phyloP scores from a whole-genome alignment of 1,140 invertebrate genomes.

The Trinorchestia longiramus region DNA sequence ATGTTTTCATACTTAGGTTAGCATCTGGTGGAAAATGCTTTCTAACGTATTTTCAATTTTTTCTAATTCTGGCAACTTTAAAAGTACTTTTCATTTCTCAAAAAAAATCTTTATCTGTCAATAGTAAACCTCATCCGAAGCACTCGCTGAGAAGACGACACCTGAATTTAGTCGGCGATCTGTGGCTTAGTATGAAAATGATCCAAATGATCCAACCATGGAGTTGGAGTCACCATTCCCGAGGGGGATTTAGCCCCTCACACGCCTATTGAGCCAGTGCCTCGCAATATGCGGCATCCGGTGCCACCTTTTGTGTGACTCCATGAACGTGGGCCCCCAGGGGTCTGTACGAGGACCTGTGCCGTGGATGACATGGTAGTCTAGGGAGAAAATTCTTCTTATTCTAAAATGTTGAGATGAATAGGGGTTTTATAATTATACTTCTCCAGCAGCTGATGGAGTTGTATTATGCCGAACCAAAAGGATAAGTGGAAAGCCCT shows the following conservation, averaged over 20 bases:
- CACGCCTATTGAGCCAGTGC: conserved; percentile 28
- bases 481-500: neutral
- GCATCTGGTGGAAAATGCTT: neutral
- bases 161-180: neutral
- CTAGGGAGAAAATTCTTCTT: neutral
- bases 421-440: conserved; percentile 14
- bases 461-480: neutral
- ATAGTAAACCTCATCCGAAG: no score
- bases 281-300: conserved; percentile 42
- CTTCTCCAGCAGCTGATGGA: neutral
- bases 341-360: neutral
- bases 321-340: neutral
- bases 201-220: neutral
- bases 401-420: neutral
- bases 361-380: neutral
- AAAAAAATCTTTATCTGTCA: neutral
- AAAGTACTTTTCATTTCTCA: neutral
- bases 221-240: neutral
- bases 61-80: neutral
- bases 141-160: neutral
- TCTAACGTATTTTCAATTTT: neutral
- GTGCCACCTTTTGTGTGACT: conserved; percentile 1
- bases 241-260: neutral
- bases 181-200: conserved; percentile 26
- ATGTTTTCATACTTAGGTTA: neutral